These are phyloP conservation scores for Taxidea taxus DNA, from an alignment of 2,113 vertebrate genomes.

Conservation along the genomic window DNA sequence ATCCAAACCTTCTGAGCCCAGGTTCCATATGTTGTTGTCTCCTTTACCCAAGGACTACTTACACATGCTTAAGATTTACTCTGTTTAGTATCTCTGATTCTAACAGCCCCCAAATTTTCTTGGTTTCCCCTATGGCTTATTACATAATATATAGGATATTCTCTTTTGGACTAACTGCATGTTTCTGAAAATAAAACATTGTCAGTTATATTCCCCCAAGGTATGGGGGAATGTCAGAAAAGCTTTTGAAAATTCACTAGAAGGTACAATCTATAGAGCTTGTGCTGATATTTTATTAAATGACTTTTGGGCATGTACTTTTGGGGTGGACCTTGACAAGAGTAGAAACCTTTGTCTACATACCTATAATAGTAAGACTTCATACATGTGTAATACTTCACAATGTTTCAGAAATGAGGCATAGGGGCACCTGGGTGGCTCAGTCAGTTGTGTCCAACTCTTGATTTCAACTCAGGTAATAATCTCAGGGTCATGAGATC, in stretches of 20 bases:
- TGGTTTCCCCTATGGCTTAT: not conserved
- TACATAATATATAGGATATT: not conserved
- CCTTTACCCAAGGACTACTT: not conserved
- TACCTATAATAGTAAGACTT: not conserved
- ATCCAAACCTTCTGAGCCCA: not conserved
- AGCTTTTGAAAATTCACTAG: not conserved
- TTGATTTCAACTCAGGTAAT: not conserved
- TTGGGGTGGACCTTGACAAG: not conserved
- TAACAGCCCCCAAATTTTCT: not conserved
- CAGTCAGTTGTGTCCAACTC: not conserved
- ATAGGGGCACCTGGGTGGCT: not conserved
- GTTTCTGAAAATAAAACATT: not conserved
- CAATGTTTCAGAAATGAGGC: not conserved
- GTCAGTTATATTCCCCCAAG: not conserved
- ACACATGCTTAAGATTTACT: not conserved
- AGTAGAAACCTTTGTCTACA: not conserved
- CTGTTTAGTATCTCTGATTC: not conserved
- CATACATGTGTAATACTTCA: not conserved
- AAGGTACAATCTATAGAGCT: not conserved
- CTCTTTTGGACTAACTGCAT: not conserved
- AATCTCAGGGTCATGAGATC: not conserved
- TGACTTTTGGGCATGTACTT: not conserved
- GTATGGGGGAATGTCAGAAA: not conserved
- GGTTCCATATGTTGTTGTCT: not conserved
- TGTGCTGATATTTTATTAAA: not conserved